These are phyloP conservation scores for Steinernema scapterisci DNA, from an alignment of 2,888 invertebrate species.

Conservation along the genomic window DNA sequence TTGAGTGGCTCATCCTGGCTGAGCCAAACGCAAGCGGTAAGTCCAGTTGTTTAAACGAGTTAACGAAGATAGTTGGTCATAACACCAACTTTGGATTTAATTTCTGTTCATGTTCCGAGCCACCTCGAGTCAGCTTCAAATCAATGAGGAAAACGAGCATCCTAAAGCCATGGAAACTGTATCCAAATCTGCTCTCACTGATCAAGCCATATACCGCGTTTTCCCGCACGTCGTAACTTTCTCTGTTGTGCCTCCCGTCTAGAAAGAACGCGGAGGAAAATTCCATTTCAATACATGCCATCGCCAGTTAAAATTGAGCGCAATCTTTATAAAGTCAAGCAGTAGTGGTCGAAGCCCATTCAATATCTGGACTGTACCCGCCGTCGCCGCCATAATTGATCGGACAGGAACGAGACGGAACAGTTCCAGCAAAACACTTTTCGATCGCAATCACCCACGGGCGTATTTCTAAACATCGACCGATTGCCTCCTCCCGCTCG, in stretches of 20 bases:
- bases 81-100: too few relatives aligned
- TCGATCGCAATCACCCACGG: background rate
- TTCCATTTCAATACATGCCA: background rate
- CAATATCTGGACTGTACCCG: background rate
- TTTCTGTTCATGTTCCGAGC: too few relatives aligned
- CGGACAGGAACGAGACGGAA: background rate
- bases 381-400: background rate
- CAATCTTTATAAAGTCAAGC: background rate
- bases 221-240: too few relatives aligned
- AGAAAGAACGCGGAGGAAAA: background rate
- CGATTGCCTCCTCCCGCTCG: background rate
- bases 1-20: too few relatives aligned
- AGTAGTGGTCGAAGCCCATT: background rate
- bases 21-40: too few relatives aligned
- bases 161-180: too few relatives aligned
- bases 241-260: background rate
- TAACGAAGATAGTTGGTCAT: too few relatives aligned
- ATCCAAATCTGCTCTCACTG: too few relatives aligned
- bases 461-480: background rate
- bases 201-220: too few relatives aligned
- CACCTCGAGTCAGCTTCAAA: too few relatives aligned
- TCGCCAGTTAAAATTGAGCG: background rate
- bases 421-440: constrained; percentile 1
- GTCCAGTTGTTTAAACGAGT: too few relatives aligned
- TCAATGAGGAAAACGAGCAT: too few relatives aligned